Base-by-base conservation (phyloP, 2,888 invertebrate genomes). In the Notodonta dromedarius region DNA sequence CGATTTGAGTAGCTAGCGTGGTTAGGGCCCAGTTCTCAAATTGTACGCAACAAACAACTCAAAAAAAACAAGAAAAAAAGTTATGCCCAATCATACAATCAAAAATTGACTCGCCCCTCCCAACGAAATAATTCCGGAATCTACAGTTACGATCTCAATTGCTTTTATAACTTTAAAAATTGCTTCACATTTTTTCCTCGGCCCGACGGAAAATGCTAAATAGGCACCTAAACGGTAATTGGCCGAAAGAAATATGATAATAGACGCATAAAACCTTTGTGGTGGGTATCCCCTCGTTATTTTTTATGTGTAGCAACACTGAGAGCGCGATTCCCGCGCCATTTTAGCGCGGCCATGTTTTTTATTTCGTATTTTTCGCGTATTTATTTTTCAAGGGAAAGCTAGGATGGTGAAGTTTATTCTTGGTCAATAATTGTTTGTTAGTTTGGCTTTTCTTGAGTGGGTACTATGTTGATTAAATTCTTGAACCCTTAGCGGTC, bases 191-290 rank as follows among this genome's bases (percentile, higher is more conserved):
- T 75, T 79, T 80, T 77, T 73, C 73, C 58, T 62, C 63, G 65
- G 73, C 61, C 74, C 72, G 73, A 77, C 84, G 78, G 83, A 86
- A 84, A 88, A 87, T 84, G 86, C 82, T 82, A 86, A 88, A 83
- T 81, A 74, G 71, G 71, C 67, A 76, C 73, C 78, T 80, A 83
- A 85, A 83, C 82, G 83, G 85, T 90, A 90, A 91, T 89, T 87
- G 89, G 84, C 73, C 71, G 62, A 71, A 77, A 78, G 84, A 88
- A 87, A 88, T 90, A 90, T 90, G 89, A 89, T 92, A 92, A 92
- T 91, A 84, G 88, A 76, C 73, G 76, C 82, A 83, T 86, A 82
- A 87, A 87, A 83, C 87, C 86, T 87, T 86, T 86, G 85, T 82
- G 83, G 85, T 78, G 77, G 77, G 76, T 75, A 74, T 72, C 70